Evolutionary conservation across 2,888 invertebrate genomes (phyloP), one percentile per base, ranked within the genome.

Genomic region (Hydropsyche betteni): DNA sequence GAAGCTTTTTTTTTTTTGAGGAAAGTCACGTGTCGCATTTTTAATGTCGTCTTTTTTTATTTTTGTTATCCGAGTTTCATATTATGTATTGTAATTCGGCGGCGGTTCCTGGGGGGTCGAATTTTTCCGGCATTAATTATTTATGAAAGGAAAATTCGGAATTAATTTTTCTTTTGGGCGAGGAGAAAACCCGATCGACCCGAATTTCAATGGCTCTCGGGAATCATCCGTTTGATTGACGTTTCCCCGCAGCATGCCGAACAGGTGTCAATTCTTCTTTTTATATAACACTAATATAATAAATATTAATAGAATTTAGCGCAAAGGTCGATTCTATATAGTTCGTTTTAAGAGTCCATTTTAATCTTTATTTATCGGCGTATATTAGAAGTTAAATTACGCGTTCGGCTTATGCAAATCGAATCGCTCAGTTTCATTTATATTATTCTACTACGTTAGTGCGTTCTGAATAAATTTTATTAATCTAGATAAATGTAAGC

Each of bases 161-260:
- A 64, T 64, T 64, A 64, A 36, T 64, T 64, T 64, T 64, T 36
- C 36, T 64, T 64, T 64, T 6, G 34, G 8, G 64, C 34, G 34
- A 8, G 7, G 10, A 64, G 36, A 64, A 64, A 64, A 64, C 36
- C 64, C 64, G 64, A 64, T 64, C 64, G 64, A 64, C 64, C 64
- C 64, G 64, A 64, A 64, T 64, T 64, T 36, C 36, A 64, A 34
- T 34, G 64, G 36, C 64, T 64, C 64, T 5, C 34, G 64, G 64
- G 64, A 64, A 64, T 64, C 64, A 64, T 64, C 64, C 12, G 64
- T 64, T 64, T 64, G 64, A 64, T 36, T 64, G 64, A 64, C 64
- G 36, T 64, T 36, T 36, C 64, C 5, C 64, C 36, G 10, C 24
- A 64, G 64, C 34, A 64, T 64, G 64, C 64, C 34, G 34, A 64